These are phyloP conservation scores for Limulus polyphemus DNA, from an alignment of 2,888 invertebrate genomes.

Conservation along the genomic window DNA sequence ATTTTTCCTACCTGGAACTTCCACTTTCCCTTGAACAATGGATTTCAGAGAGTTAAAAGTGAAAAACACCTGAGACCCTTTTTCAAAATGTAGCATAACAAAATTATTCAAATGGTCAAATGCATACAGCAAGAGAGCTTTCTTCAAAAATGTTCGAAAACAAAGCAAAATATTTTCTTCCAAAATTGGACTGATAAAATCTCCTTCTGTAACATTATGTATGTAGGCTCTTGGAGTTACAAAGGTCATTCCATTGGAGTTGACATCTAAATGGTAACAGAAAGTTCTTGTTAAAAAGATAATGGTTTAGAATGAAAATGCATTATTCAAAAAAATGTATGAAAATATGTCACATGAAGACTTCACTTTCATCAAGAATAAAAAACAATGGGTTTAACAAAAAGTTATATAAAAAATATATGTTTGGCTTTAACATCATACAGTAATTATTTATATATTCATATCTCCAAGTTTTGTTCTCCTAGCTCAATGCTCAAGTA, in stretches of 20 bases:
- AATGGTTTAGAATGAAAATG: not conserved
- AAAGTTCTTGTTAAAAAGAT: conserved; percentile 7
- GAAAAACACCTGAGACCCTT: conserved; percentile 65
- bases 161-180: conserved; percentile 71
- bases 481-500: too few relatives aligned
- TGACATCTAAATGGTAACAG: conserved; percentile 55
- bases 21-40: conserved; percentile 55
- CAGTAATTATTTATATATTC: too few relatives aligned
- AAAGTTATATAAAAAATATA: too few relatives aligned
- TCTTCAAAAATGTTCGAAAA: conserved; percentile 66
- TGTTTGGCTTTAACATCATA: too few relatives aligned
- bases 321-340: too few relatives aligned
- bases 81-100: conserved; percentile 70
- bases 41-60: conserved; percentile 54
- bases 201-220: conserved; percentile 48
- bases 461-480: too few relatives aligned
- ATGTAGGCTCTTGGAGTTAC: conserved; percentile 64
- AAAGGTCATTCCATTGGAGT: conserved; percentile 75
- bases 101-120: conserved; percentile 90
- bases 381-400: too few relatives aligned
- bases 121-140: conserved; percentile 66
- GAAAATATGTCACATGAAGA: too few relatives aligned
- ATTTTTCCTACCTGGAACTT: conserved; percentile 44
- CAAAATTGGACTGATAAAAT: conserved; percentile 57
- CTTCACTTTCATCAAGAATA: too few relatives aligned